Percentiles rank a stretch among this genome's conserved stretches.
Evolutionary conservation across 2,797 vertebrate genomes (phyloP).

Genomic region (Karalla daura): DNA sequence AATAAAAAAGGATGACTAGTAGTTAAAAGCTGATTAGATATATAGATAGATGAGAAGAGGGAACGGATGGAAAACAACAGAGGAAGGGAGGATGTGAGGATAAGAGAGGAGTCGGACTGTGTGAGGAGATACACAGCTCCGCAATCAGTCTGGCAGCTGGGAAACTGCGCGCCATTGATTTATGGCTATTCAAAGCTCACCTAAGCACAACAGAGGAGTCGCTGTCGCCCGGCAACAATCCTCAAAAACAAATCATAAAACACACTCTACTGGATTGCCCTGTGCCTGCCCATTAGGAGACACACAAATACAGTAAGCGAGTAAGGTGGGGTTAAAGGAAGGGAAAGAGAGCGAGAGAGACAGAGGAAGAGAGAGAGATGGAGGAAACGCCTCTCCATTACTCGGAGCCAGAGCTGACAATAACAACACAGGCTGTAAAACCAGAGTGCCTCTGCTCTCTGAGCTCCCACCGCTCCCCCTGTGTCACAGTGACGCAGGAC

Average conservation of each 20-base stretch:
- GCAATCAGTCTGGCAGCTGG: slow-evolving; percentile 56
- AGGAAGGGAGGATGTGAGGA: slow-evolving; percentile 6
- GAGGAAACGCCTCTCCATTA: slow-evolving; percentile 20
- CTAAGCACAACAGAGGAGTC: slow-evolving; percentile 38
- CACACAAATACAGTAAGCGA: slow-evolving; percentile 16
- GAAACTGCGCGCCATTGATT: slow-evolving; percentile 62
- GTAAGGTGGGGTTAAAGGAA: neutral
- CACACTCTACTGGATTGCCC: slow-evolving; percentile 21
- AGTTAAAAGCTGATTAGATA: slow-evolving; percentile 22
- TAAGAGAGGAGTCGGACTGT: slow-evolving; percentile 23
- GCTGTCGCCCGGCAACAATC: slow-evolving; percentile 61
- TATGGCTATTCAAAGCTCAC: slow-evolving; percentile 61
- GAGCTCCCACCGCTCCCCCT: slow-evolving; percentile 5
- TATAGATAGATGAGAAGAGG: slow-evolving; percentile 34
- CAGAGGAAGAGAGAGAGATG: slow-evolving; percentile 22
- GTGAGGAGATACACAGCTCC: slow-evolving; percentile 46
- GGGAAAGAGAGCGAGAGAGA: slow-evolving; percentile 7
- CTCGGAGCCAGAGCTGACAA: slow-evolving; percentile 27
- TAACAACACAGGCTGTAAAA: slow-evolving; percentile 41
- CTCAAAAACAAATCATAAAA: slow-evolving; percentile 54
- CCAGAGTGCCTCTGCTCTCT: slow-evolving; percentile 20
- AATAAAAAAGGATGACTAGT: slow-evolving; percentile 14
- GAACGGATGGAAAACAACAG: slow-evolving; percentile 18
- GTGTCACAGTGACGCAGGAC: slow-evolving; percentile 19
- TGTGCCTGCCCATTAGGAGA: slow-evolving; percentile 25